Evolutionary conservation across 2,113 vertebrate genomes (phyloP).

Genomic region (Esox niger): DNA sequence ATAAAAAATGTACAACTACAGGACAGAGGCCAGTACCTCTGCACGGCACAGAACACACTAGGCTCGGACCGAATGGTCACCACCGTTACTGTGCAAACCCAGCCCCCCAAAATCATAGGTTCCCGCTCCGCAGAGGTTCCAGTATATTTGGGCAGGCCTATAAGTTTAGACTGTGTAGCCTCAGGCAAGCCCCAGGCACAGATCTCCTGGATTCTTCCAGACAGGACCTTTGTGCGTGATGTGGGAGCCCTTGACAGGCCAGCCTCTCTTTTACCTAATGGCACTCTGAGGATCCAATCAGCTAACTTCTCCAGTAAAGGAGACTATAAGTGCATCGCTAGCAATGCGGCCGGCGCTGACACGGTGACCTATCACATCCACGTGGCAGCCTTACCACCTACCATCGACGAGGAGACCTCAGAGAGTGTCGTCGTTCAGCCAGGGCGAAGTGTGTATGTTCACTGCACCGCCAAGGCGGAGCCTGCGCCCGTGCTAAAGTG

Average conservation of each 20-base stretch:
- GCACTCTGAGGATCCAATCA: constrained; percentile 68
- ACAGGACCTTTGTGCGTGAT: constrained; percentile 70
- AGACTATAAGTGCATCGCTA: constrained; percentile 78
- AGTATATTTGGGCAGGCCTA: constrained; percentile 62
- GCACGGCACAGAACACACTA: constrained; percentile 69
- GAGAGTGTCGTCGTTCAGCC: constrained; percentile 57
- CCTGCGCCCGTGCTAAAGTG: constrained; percentile 70
- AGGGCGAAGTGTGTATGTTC: constrained; percentile 66
- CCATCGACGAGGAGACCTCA: constrained; percentile 58
- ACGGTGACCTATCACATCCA: constrained; percentile 72
- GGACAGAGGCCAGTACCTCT: constrained; percentile 78
- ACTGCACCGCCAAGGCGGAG: constrained; percentile 73
- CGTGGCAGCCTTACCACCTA: constrained; percentile 71
- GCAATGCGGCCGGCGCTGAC: constrained; percentile 76
- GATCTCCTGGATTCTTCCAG: constrained; percentile 77
- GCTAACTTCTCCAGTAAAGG: constrained; percentile 75
- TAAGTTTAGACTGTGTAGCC: constrained; percentile 66
- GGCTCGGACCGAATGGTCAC: constrained; percentile 73
- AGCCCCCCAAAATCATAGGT: constrained; percentile 65
- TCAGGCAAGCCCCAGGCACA: constrained; percentile 71
- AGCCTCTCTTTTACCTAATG: constrained; percentile 67
- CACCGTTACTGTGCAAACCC: constrained; percentile 69
- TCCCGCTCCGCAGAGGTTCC: constrained; percentile 56
- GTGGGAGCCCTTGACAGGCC: constrained; percentile 33
- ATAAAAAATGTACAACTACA: constrained; percentile 74